Base-by-base conservation (phyloP, 2,888 invertebrate species). In the Phania funesta region DNA sequence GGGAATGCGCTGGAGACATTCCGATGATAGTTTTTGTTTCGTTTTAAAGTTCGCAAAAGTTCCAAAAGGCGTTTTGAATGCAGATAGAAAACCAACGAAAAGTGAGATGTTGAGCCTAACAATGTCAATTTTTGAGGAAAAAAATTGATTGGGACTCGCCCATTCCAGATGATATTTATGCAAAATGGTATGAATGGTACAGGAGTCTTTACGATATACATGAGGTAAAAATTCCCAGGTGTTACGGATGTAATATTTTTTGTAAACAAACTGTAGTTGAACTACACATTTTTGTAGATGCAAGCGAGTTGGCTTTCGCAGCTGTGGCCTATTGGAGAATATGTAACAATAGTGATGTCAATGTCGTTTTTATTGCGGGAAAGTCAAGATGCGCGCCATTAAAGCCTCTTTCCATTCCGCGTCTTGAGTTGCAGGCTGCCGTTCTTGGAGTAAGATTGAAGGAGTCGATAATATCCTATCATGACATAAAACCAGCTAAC, bases 361-460 rank as follows among this genome's bases (percentile, higher is more conserved):
- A 20, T 3, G 46, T 70, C 0, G 62, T 64, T 35, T 71, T 71
- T 35, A 35, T 67, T 24, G 71, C 76, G 13, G 81, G 65, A 4
- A 81, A 81, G 32, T 70, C 52, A 18, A 75, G 67, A 11, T 80
- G 75, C 26, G 75, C 68, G 20, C 54, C 80, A 6, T 26, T 81
- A 13, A 70, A 70, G n/a, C 75, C 56, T 26, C 52, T 75, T 20
- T 75, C 81, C 13, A 70, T 82, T 48, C 82, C 74, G 7, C 48
- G 74, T 9, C 64, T 75, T 1, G 78, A 82, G n/a, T n/a, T n/a
- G n/a, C 26, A 26, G 6, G 60, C 54, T 78, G 9, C 65, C 75
- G 54, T 78, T 2, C 46, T 82, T 6, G 82, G 75, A 46, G 44
- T 54, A 8, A 38, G 68, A 29, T 16, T 76, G n/a, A 65, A 60